phyloP scores from a whole-genome alignment of 1,140 invertebrate species.

The Dreissena rostriformis region DNA sequence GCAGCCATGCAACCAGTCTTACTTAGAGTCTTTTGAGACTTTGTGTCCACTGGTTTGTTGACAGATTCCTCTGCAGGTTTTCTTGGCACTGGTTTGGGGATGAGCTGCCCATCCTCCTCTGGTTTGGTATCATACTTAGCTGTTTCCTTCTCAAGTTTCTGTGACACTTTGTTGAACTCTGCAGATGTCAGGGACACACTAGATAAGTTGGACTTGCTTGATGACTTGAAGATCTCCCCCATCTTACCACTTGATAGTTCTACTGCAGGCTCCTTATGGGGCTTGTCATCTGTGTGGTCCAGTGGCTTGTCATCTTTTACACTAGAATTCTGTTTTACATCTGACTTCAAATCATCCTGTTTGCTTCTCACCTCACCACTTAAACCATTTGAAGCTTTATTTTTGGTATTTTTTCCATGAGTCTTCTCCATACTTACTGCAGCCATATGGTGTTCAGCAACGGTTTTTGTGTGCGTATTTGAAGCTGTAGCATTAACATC shows the following conservation, averaged over 20 bases:
- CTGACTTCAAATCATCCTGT: too few species aligned
- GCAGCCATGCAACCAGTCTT: not conserved
- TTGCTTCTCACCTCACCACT: too few species aligned
- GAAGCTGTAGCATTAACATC: too few species aligned
- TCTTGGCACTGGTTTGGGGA: not conserved
- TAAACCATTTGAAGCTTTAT: too few species aligned
- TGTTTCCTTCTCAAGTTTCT: not conserved
- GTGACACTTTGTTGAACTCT: not conserved
- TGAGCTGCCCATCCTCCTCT: not conserved
- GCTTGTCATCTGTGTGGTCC: not conserved
- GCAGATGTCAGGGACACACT: not conserved
- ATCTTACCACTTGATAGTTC: not conserved
- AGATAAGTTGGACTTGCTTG: not conserved
- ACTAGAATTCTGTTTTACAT: not conserved
- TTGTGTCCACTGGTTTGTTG: not conserved
- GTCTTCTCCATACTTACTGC: too few species aligned
- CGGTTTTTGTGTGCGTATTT: too few species aligned
- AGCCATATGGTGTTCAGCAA: too few species aligned
- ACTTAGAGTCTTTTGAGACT: not conserved
- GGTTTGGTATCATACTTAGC: not conserved
- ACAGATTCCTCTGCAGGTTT: not conserved
- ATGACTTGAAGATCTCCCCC: conserved; percentile 25
- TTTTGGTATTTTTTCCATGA: too few species aligned
- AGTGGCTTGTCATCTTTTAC: too few species aligned
- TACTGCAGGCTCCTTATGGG: not conserved